A percentile compares a stretch with the other conserved stretches of the same genome.
phyloP scores from a whole-genome alignment of 2,888 invertebrate genomes.

The Spodoptera exigua region DNA sequence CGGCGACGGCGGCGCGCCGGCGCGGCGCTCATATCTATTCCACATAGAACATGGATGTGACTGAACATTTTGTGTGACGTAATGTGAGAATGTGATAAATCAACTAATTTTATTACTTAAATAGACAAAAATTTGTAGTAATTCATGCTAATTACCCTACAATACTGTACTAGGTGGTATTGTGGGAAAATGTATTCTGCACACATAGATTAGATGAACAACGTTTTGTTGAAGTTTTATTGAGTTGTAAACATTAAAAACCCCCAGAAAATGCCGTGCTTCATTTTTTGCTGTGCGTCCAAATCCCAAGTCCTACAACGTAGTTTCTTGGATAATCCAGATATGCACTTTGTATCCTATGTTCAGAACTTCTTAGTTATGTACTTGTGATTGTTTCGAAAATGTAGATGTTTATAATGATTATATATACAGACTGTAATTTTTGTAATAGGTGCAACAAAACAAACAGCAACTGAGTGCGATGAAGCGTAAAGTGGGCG shows the following conservation, averaged over 20 bases:
- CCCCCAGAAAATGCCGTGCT: constrained; percentile 64
- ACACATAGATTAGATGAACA: constrained; percentile 74
- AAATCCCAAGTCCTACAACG: constrained; percentile 59
- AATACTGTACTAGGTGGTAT: constrained; percentile 67
- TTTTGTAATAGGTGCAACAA: constrained; percentile 93
- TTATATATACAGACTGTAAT: constrained; percentile 38
- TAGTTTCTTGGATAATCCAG: constrained; percentile 86
- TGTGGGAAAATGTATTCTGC: constrained; percentile 83
- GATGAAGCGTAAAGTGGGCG: constrained; percentile 93
- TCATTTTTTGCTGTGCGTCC: constrained; percentile 66
- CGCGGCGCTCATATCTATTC: no score
- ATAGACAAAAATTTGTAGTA: constrained; percentile 64
- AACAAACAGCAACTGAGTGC: constrained; percentile 97
- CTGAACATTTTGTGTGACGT: constrained; percentile 71
- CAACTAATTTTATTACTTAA: constrained; percentile 60
- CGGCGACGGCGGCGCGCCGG: no score
- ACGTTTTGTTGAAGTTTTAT: constrained; percentile 62
- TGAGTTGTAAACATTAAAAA: constrained; percentile 58
- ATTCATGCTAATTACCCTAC: constrained; percentile 63
- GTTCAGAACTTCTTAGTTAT: constrained; percentile 34
- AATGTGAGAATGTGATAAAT: constrained; percentile 80
- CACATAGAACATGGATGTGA: constrained; percentile 54
- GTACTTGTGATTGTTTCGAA: constrained; percentile 40
- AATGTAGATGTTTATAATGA: constrained; percentile 20
- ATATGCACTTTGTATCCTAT: constrained; percentile 75